A percentile compares a stretch with the other conserved stretches of the same genome.
These are phyloP conservation scores for Cossypha niveicapilla DNA, from an alignment of 2,797 vertebrate species.

Conservation along the genomic window DNA sequence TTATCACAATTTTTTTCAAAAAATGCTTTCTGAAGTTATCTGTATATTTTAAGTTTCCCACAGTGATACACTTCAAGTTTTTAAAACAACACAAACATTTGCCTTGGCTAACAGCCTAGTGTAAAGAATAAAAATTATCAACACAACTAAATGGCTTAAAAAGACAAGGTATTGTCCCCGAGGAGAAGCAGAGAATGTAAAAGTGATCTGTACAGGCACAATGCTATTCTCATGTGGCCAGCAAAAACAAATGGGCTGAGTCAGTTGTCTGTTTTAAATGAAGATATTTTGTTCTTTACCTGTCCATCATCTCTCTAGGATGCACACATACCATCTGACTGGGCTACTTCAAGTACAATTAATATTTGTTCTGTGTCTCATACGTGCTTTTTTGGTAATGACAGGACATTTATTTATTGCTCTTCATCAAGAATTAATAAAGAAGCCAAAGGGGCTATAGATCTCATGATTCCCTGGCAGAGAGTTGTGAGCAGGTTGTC, in stretches of 20 bases:
- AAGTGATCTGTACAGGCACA: constrained; percentile 10
- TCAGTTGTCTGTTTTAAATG: neutral
- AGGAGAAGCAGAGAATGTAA: constrained; percentile 44
- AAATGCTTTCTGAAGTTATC: constrained; percentile 64
- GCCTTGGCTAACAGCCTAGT: constrained; percentile 62
- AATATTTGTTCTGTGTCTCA: constrained; percentile 18
- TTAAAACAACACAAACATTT: constrained; percentile 72
- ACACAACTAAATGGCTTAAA: constrained; percentile 30
- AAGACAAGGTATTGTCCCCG: constrained; percentile 50
- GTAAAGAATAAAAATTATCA: constrained; percentile 61
- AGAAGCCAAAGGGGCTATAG: neutral
- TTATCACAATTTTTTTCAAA: constrained; percentile 54
- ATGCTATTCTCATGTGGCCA: constrained; percentile 52
- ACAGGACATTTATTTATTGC: constrained; percentile 17
- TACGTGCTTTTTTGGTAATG: neutral
- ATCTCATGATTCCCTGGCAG: neutral
- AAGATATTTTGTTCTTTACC: constrained; percentile 7
- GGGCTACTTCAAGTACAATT: neutral
- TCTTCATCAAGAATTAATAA: constrained; percentile 17
- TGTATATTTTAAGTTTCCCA: constrained; percentile 71
- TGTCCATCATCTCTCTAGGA: constrained; percentile 57
- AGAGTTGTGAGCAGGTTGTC: neutral
- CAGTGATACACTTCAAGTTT: constrained; percentile 69
- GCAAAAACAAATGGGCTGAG: constrained; percentile 33
- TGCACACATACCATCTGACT: neutral